Conservation (phyloP, 2,888 invertebrate genomes). For the Hypercompe scribonia region DNA sequence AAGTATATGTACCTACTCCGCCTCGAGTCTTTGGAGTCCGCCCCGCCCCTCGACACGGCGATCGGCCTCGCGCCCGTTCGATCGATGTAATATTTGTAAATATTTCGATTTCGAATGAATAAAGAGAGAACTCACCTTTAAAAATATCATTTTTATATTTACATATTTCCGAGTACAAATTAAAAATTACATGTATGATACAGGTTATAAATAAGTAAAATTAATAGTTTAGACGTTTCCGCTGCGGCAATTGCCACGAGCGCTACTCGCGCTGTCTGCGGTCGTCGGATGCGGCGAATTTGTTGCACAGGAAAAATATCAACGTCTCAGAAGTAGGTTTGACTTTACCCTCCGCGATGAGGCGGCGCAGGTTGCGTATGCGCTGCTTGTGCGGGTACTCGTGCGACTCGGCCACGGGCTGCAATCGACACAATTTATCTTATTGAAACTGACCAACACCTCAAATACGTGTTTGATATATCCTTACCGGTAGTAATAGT, state of each 20-base stretch:
- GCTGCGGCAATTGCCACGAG: constrained; percentile 42
- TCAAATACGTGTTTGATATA: neutral
- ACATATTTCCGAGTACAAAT: constrained; percentile 56
- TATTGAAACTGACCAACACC: constrained; percentile 30
- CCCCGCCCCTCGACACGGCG: constrained; percentile 42
- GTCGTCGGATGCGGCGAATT: constrained; percentile 81
- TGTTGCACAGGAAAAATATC: constrained; percentile 84
- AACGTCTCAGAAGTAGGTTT: constrained; percentile 81
- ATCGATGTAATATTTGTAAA: constrained; percentile 48
- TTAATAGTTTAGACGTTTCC: constrained; percentile 49
- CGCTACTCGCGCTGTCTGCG: constrained; percentile 59
- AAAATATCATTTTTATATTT: constrained; percentile 72
- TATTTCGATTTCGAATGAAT: constrained; percentile 57
- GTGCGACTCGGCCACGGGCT: constrained; percentile 60
- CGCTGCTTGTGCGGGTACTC: constrained; percentile 89
- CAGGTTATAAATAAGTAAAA: constrained; percentile 50
- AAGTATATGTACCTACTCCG: constrained; percentile 82
- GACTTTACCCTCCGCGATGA: constrained; percentile 80
- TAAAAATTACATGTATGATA: constrained; percentile 35
- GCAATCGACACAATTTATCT: constrained; percentile 41
- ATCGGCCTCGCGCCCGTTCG: constrained; percentile 34
- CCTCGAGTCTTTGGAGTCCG: constrained; percentile 69
- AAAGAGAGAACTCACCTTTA: constrained; percentile 77
- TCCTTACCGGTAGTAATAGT: constrained; percentile 8
- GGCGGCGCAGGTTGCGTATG: constrained; percentile 84